These are phyloP conservation scores for Sussaba pulchella DNA, from an alignment of 2,888 invertebrate species.

Conservation along the genomic window DNA sequence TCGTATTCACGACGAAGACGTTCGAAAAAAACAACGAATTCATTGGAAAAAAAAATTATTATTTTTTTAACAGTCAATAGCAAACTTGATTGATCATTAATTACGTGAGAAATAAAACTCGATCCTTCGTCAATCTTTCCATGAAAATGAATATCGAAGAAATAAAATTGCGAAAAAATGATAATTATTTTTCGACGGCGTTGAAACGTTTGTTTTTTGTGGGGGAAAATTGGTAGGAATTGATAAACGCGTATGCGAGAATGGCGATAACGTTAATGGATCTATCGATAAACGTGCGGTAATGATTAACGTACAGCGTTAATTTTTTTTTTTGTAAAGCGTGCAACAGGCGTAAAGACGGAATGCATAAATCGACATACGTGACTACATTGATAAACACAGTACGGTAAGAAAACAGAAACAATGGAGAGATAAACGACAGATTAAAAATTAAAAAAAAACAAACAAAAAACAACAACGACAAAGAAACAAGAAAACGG, in stretches of 20 bases:
- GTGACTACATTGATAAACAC: slow-evolving; percentile 44
- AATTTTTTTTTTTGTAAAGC: slow-evolving; percentile 51
- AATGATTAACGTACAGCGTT: slow-evolving; percentile 4
- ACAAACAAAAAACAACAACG: slow-evolving; percentile 33
- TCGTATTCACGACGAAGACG: background rate
- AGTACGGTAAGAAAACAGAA: slow-evolving; percentile 33
- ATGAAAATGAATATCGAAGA: too few relatives aligned
- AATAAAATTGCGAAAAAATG: too few relatives aligned
- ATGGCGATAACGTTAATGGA: slow-evolving; percentile 12
- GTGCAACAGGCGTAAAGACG: slow-evolving; percentile 55
- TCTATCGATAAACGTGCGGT: slow-evolving; percentile 44
- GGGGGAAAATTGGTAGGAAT: background rate
- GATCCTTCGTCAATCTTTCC: too few relatives aligned
- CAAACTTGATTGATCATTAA: too few relatives aligned
- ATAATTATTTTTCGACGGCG: too few relatives aligned
- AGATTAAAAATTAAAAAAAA: slow-evolving; percentile 25
- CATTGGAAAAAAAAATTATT: background rate
- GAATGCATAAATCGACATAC: slow-evolving; percentile 29
- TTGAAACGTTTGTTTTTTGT: too few relatives aligned
- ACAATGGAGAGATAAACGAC: too few relatives aligned
- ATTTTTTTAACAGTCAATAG: too few relatives aligned
- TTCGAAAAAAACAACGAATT: background rate
- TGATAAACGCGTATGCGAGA: slow-evolving; percentile 15
- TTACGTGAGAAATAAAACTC: too few relatives aligned
- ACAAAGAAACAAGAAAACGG: slow-evolving; percentile 46